Evolutionary conservation across 2,888 invertebrate genomes (phyloP).

Genomic region (Ophion obscuratus): DNA sequence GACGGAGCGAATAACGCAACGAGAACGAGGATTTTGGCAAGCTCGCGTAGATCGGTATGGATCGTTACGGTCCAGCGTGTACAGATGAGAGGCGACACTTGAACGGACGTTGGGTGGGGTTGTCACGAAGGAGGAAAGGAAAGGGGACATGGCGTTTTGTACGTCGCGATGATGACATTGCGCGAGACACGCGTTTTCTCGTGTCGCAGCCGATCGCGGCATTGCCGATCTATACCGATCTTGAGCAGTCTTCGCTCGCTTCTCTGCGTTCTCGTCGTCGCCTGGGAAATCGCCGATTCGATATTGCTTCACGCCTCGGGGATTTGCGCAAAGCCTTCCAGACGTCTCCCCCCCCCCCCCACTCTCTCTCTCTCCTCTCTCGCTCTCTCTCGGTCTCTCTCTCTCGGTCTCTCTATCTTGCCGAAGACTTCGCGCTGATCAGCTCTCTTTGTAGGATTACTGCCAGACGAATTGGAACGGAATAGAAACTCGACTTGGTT

Average conservation of each 20-base stretch:
- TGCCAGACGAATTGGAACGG: constrained; percentile 63
- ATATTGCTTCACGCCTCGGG: constrained; percentile 67
- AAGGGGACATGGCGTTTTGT: neutral
- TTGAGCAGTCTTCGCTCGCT: constrained; percentile 41
- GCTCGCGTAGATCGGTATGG: neutral
- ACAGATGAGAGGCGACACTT: neutral
- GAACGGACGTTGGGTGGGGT: neutral
- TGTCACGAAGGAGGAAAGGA: neutral
- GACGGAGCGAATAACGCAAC: neutral
- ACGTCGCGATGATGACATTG: neutral
- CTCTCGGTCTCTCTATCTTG: constrained; percentile 26
- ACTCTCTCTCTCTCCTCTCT: constrained; percentile 22
- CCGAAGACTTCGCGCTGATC: constrained; percentile 61
- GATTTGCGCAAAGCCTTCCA: constrained; percentile 77
- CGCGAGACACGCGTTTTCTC: neutral
- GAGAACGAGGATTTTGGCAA: neutral
- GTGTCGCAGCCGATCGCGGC: neutral
- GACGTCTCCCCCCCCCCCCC: constrained; percentile 3
- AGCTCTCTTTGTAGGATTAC: constrained; percentile 62
- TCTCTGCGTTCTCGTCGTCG: constrained; percentile 36
- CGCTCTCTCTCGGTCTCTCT: no score
- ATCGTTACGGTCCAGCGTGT: neutral
- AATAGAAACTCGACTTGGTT: constrained; percentile 75
- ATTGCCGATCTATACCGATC: constrained; percentile 15
- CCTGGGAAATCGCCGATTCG: constrained; percentile 71